These are phyloP conservation scores for Aphelenchoides bicaudatus DNA, from an alignment of 2,888 invertebrate genomes.

Conservation along the genomic window DNA sequence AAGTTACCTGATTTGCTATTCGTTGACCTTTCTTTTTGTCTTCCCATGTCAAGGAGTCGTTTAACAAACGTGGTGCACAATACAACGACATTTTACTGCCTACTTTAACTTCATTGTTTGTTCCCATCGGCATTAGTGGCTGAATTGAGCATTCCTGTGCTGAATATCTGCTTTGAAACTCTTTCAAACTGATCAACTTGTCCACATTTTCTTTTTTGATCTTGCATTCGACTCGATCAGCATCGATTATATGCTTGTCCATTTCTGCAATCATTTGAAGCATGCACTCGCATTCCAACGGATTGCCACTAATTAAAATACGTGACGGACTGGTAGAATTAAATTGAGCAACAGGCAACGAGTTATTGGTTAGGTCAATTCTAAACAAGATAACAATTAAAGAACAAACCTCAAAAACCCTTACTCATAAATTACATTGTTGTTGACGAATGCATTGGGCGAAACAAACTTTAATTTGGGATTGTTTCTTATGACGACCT, in stretches of 20 bases:
- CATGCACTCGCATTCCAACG: slow-evolving; percentile 36
- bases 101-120: slow-evolving; percentile 26
- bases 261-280: slow-evolving; percentile 15
- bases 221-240: slow-evolving; percentile 21
- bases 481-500: slow-evolving; percentile 34
- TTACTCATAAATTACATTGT: slow-evolving; percentile 34
- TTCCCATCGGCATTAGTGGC: slow-evolving; percentile 35
- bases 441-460: slow-evolving; percentile 39
- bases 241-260: slow-evolving; percentile 25
- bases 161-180: slow-evolving; percentile 5
- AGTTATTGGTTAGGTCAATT: slow-evolving; percentile 32
- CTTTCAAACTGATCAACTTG: slow-evolving; percentile 6
- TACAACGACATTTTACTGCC: slow-evolving; percentile 40
- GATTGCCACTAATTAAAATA: slow-evolving; percentile 31
- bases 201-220: neutral
- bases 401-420: slow-evolving; percentile 25
- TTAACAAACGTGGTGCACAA: slow-evolving; percentile 25
- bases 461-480: slow-evolving; percentile 36
- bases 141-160: slow-evolving; percentile 15
- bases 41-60: slow-evolving; percentile 31
- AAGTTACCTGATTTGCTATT: slow-evolving; percentile 21
- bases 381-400: too few species aligned
- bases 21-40: slow-evolving; percentile 30
- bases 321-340: slow-evolving; percentile 18
- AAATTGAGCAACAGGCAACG: slow-evolving; percentile 20